phyloP scores from a whole-genome alignment of 1,140 invertebrate genomes.

The Brachionus asplanchnoidis region DNA sequence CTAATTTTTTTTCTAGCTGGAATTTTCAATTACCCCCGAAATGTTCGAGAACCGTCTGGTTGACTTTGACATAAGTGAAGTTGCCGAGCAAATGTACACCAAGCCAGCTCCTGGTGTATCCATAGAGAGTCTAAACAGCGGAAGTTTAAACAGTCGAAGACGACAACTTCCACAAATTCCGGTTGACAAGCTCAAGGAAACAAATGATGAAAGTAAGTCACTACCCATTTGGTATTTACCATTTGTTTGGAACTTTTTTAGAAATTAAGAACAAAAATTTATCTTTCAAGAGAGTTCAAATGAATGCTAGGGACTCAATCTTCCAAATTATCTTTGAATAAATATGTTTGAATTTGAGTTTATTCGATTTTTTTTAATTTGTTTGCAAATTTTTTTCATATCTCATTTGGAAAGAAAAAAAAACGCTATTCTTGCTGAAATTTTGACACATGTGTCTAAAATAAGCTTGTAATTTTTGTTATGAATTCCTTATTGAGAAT shows the following conservation, averaged over 20 bases:
- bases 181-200: not conserved
- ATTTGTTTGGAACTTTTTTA: not conserved
- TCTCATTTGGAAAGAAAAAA: too few species aligned
- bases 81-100: not conserved
- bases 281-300: too few species aligned
- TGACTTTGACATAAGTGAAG: not conserved
- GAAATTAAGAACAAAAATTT: not conserved
- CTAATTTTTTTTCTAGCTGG: not conserved
- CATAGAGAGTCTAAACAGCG: not conserved
- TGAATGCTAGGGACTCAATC: too few species aligned
- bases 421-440: too few species aligned
- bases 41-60: constrained; percentile 15
- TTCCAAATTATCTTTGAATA: too few species aligned
- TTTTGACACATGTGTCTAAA: too few species aligned
- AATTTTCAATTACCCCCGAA: not conserved
- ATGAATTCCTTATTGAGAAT: not conserved
- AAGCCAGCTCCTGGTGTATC: not conserved
- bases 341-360: too few species aligned
- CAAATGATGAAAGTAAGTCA: not conserved
- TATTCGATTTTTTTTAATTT: too few species aligned
- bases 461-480: too few species aligned
- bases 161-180: constrained; percentile 15
- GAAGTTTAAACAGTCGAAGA: constrained; percentile 19
- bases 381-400: too few species aligned
- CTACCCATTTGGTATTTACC: not conserved